Percentiles rank a stretch among this genome's conserved stretches.
Conservation (phyloP, 2,797 vertebrate species). For the Silurus aristotelis region DNA sequence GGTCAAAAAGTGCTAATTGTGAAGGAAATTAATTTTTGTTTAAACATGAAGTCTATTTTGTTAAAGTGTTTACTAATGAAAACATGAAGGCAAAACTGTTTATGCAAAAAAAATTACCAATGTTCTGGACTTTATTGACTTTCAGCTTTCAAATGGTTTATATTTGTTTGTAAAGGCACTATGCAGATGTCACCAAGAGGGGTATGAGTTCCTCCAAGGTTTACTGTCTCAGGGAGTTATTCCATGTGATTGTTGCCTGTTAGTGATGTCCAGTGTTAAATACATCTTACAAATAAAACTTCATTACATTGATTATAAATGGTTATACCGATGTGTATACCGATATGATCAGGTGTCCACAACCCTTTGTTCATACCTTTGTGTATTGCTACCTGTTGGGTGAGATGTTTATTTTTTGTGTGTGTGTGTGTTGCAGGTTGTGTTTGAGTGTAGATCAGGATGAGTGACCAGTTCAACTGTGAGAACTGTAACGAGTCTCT, state of each 20-base stretch:
- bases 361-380: no score
- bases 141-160: background rate
- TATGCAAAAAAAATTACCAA: background rate
- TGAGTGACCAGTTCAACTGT: conserved; percentile 91
- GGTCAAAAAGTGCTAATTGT: no score
- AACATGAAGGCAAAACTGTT: no score
- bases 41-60: no score
- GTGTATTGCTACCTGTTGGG: background rate
- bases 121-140: background rate
- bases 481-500: conserved; percentile 89
- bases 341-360: no score
- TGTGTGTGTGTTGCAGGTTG: conserved; percentile 17
- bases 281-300: background rate
- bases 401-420: background rate
- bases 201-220: background rate
- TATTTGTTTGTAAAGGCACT: no score
- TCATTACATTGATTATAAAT: background rate
- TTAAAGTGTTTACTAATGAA: no score
- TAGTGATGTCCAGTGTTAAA: background rate
- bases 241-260: no score
- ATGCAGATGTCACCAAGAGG: no score
- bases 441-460: conserved; percentile 54
- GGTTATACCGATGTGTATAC: background rate
- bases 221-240: background rate
- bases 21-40: no score